Evolutionary conservation across 1,140 invertebrate species (phyloP).

Genomic region (Drosophila aff.): DNA sequence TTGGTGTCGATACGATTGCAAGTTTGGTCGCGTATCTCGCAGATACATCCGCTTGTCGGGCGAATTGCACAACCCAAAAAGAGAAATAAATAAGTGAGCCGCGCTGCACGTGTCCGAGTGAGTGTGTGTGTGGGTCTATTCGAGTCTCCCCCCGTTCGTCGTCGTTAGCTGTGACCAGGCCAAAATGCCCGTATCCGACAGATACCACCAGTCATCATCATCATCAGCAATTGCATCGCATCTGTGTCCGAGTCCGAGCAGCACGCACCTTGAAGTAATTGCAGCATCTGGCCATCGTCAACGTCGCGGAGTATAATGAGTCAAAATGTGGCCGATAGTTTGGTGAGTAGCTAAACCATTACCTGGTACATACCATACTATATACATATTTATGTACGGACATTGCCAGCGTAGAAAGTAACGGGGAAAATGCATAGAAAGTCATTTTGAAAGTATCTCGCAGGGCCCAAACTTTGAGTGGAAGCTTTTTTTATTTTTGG

Average conservation of each 20-base stretch:
- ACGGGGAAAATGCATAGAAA: constrained; percentile 62
- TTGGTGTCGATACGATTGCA: constrained; percentile 69
- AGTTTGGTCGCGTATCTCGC: constrained; percentile 62
- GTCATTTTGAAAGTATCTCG: constrained; percentile 54
- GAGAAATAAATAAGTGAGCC: constrained; percentile 43
- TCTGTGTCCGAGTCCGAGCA: constrained; percentile 70
- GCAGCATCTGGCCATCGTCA: constrained; percentile 66
- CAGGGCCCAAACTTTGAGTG: constrained; percentile 26
- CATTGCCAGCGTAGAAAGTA: constrained; percentile 53
- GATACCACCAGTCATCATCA: constrained; percentile 70
- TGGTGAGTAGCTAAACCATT: constrained; percentile 72
- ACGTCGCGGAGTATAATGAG: constrained; percentile 72
- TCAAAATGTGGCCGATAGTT: constrained; percentile 85
- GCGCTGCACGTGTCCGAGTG: constrained; percentile 34
- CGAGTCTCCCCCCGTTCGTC: constrained; percentile 47
- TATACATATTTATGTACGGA: constrained; percentile 6
- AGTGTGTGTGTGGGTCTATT: constrained; percentile 34
- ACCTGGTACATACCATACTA: constrained; percentile 9
- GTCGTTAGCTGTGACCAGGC: constrained; percentile 55
- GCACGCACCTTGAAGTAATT: constrained; percentile 77
- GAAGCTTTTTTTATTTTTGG: constrained; percentile 12
- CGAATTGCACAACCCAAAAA: constrained; percentile 69
- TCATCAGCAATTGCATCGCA: constrained; percentile 65
- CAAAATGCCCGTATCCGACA: constrained; percentile 76
- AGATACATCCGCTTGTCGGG: constrained; percentile 65